Conservation (phyloP, 2,888 invertebrate genomes). For the Thera obeliscata region DNA sequence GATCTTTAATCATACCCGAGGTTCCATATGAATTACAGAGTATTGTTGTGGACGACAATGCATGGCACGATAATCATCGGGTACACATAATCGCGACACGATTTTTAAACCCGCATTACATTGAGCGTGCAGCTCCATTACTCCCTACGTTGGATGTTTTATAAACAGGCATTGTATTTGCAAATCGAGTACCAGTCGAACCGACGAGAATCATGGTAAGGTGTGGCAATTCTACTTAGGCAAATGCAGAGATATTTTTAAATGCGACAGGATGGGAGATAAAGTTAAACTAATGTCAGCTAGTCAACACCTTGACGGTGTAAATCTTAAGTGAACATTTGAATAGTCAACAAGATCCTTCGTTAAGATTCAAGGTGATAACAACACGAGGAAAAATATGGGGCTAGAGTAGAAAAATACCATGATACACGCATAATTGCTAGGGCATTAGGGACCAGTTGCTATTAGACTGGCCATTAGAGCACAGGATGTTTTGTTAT, state of each 20-base stretch:
- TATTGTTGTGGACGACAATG: conserved; percentile 48
- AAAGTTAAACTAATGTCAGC: conserved; percentile 18
- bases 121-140: conserved; percentile 35
- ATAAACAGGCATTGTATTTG: conserved; percentile 42
- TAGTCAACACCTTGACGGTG: conserved; percentile 14
- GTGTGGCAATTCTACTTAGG: conserved; percentile 31
- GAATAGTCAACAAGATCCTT: conserved; percentile 30
- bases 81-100: conserved; percentile 39
- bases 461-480: background rate
- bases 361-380: conserved; percentile 40
- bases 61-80: conserved; percentile 49
- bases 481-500: background rate
- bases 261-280: conserved; percentile 19
- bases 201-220: conserved; percentile 28
- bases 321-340: conserved; percentile 17
- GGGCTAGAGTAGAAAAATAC: background rate
- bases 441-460: background rate
- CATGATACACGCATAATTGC: background rate
- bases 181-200: conserved; percentile 35
- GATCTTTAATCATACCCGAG: conserved; percentile 44
- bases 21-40: conserved; percentile 44
- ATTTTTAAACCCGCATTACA: conserved; percentile 37
- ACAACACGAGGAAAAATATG: conserved; percentile 33
- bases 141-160: conserved; percentile 33
- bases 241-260: conserved; percentile 14